A percentile compares a stretch with the other conserved stretches of the same genome.
phyloP scores from a whole-genome alignment of 2,888 invertebrate species.

The Plebejus argus region DNA sequence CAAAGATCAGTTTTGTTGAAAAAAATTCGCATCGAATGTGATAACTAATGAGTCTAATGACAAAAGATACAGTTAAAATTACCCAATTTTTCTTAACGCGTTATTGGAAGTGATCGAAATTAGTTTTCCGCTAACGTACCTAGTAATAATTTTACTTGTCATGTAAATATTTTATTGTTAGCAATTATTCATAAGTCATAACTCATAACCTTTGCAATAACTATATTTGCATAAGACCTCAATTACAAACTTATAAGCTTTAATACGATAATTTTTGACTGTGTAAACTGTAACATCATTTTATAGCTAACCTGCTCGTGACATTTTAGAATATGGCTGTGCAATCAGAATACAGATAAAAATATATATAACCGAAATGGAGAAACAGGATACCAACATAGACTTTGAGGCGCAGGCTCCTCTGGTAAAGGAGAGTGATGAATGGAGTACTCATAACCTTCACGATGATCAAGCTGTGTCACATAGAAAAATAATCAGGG shows the following conservation, averaged over 20 bases:
- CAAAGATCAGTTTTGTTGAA: neutral
- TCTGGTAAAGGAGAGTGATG: neutral
- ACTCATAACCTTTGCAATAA: neutral
- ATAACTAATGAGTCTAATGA: neutral
- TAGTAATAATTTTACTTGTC: neutral
- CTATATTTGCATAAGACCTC: neutral
- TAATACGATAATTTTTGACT: neutral
- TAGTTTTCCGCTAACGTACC: neutral
- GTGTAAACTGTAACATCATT: neutral
- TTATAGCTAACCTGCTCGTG: neutral
- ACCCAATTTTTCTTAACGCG: neutral
- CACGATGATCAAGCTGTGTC: constrained; percentile 50
- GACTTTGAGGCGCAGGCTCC: constrained; percentile 15
- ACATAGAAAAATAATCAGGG: constrained; percentile 68
- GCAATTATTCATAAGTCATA: neutral
- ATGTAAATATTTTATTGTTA: neutral
- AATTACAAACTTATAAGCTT: neutral
- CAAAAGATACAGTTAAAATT: neutral
- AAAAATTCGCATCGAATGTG: neutral
- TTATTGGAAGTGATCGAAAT: neutral
- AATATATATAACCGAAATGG: constrained; percentile 6
- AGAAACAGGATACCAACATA: constrained; percentile 24
- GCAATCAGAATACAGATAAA: constrained; percentile 7
- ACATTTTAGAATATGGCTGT: constrained; percentile 9
- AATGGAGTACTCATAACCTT: constrained; percentile 10